Conservation (phyloP, 2,113 vertebrate species). For the Triplophysa tibetana region DNA sequence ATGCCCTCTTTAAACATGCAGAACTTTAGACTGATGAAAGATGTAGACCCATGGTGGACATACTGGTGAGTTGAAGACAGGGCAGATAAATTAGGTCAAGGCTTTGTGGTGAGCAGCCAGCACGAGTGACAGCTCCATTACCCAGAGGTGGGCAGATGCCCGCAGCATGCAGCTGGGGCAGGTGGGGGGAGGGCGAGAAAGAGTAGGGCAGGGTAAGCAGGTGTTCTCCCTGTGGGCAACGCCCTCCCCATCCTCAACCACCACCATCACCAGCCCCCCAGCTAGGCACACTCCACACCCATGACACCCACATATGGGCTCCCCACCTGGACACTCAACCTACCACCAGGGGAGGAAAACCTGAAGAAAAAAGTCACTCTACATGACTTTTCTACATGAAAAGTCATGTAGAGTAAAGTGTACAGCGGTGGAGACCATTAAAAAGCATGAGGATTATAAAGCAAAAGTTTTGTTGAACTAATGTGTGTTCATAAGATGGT, state of each 20-base stretch:
- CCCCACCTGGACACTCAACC: conserved; percentile 48
- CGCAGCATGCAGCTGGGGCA: conserved; percentile 57
- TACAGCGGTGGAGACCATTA: background rate
- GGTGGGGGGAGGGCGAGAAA: conserved; percentile 39
- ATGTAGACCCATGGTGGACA: conserved; percentile 31
- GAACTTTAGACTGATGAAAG: conserved; percentile 18
- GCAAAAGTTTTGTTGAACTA: background rate
- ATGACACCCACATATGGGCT: conserved; percentile 43
- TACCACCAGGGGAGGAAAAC: conserved; percentile 20
- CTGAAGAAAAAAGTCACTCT: no score
- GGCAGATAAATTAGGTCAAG: conserved; percentile 53
- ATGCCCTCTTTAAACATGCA: background rate
- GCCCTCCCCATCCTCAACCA: conserved; percentile 39
- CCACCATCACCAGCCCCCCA: conserved; percentile 40
- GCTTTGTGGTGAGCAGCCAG: conserved; percentile 52
- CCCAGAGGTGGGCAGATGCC: conserved; percentile 63
- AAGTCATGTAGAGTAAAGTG: background rate
- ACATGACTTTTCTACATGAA: no score
- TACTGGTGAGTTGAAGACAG: conserved; percentile 47
- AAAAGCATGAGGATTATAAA: background rate
- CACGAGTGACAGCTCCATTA: conserved; percentile 60
- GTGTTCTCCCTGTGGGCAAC: conserved; percentile 59
- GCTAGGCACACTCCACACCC: conserved; percentile 43
- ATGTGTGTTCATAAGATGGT: background rate
- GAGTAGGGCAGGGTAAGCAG: conserved; percentile 51